These are phyloP conservation scores for Lypha dubia DNA, from an alignment of 2,888 invertebrate genomes.

Conservation along the genomic window DNA sequence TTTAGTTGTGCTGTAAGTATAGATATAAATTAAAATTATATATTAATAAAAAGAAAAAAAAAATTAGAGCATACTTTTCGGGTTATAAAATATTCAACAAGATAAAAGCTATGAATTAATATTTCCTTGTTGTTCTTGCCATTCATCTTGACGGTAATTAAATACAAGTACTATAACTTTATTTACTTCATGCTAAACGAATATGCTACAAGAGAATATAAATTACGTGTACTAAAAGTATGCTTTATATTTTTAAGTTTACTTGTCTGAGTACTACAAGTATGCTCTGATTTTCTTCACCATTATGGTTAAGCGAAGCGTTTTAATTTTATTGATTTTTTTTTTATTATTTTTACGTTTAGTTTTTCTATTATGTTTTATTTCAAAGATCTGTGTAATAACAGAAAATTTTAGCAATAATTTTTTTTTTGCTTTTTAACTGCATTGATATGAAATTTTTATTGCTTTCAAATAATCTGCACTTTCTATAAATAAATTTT, in stretches of 20 bases:
- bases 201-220: neutral
- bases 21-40: neutral
- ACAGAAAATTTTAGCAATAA: conserved; percentile 9
- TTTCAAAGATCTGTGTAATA: conserved; percentile 12
- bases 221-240: neutral
- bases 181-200: neutral
- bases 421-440: conserved; percentile 16
- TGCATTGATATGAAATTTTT: conserved; percentile 42
- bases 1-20: conserved; percentile 91
- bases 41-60: neutral
- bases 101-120: neutral
- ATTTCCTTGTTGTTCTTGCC: neutral
- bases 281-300: conserved; percentile 17
- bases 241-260: conserved; percentile 11
- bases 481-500: conserved; percentile 69
- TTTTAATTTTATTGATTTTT: conserved; percentile 29
- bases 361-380: conserved; percentile 5
- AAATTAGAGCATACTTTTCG: neutral
- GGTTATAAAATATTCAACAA: too few species aligned
- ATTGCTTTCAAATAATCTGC: conserved; percentile 45
- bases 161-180: neutral
- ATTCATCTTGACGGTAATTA: neutral
- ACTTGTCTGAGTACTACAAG: neutral
- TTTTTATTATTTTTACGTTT: conserved; percentile 19
- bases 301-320: conserved; percentile 15